Evolutionary conservation across 2,113 vertebrate species (phyloP), one percentile per base, ranked within the genome.

Genomic region (Malurus melanocephalus): DNA sequence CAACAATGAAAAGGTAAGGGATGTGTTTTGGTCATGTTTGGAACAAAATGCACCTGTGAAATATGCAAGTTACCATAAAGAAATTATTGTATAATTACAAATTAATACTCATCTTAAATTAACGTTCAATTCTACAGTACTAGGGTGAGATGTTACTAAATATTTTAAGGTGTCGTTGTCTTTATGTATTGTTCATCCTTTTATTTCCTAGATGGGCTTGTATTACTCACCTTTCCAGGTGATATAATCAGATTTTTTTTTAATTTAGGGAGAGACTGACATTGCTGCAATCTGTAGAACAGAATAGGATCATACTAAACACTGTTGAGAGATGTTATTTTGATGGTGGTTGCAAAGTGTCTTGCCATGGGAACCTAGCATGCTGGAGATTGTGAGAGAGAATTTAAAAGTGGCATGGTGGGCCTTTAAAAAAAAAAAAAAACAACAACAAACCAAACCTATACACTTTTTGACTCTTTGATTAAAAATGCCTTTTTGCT

Each of bases 1-100:
- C 95, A 99, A 98, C 94, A 99, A 98, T 4, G 99, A 99, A 62
- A 99, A 99, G 98, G 99, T 99, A 95, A 96, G 95, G 65, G 64
- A 16, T 6, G 3, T 74, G 16, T 61, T 57, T 68, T 48, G 11
- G 43, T 61, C 21, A 19, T 51, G 12, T 49, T n/a, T 35, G 16
- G 7, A 27, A 43, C 9, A 80, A 64, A 83, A 71, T 77, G 5
- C 20, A 17, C 73, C 14, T 32, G 8, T 55, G 11, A 62, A 76
- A 33, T 40, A 32, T 24, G n/a, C 8, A 15, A 3, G 2, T 28
- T 75, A 42, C 30, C 28, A 3, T 51, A 30, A 53, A 45, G 35
- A 72, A 77, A 52, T 64, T 35, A 13, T 45, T 62, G 61, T 91
- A 33, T 35, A 88, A 90, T 35, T 82, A 23, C 9, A 42, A 40